phyloP scores from a whole-genome alignment of 2,888 invertebrate species.

The Drosophila dives region DNA sequence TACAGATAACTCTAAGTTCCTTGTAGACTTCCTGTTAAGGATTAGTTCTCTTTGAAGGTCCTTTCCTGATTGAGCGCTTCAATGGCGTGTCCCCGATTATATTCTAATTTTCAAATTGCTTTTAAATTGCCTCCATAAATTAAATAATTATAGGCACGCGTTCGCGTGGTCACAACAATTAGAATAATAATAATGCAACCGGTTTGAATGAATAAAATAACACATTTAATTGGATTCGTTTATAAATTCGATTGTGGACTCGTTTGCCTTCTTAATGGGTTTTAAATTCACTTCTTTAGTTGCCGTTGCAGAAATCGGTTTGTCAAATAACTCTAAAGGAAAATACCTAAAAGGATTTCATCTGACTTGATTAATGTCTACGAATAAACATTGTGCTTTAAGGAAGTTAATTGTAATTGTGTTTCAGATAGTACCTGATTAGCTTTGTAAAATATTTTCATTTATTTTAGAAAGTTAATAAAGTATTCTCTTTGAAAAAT shows the following conservation, averaged over 20 bases:
- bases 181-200: not conserved
- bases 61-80: not conserved
- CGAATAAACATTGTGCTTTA: not conserved
- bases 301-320: not conserved
- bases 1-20: not conserved
- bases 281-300: not conserved
- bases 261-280: not conserved
- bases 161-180: conserved; percentile 7
- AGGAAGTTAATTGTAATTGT: not conserved
- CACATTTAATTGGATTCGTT: not conserved
- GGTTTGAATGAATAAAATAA: not conserved
- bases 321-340: not conserved
- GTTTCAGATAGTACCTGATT: not conserved
- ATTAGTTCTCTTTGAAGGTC: not conserved
- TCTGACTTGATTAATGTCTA: not conserved
- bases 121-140: conserved; percentile 5
- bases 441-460: not conserved
- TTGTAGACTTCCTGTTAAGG: not conserved
- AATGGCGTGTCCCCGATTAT: not conserved
- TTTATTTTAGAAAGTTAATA: not conserved
- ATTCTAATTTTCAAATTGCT: not conserved
- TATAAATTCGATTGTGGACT: not conserved
- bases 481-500: too few relatives aligned
- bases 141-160: conserved; percentile 12
- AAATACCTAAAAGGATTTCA: not conserved